Conservation (phyloP, 2,113 vertebrate genomes). For the Rhinogobius similis region DNA sequence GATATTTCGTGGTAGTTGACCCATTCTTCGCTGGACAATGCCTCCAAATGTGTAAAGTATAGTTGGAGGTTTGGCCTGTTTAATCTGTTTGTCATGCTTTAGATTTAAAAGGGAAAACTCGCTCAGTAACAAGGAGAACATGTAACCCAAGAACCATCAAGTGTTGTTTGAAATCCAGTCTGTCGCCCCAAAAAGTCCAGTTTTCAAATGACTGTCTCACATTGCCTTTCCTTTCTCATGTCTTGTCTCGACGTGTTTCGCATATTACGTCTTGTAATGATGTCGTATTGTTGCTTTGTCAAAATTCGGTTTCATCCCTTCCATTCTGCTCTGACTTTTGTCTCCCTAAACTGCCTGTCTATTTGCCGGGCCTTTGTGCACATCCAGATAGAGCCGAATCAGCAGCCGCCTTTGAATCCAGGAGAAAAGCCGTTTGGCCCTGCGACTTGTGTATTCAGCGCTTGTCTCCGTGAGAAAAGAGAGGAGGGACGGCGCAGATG, state of each 20-base stretch:
- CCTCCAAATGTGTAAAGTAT: too few species aligned
- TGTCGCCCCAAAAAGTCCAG: background rate
- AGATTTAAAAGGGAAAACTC: too few species aligned
- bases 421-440: constrained; percentile 18
- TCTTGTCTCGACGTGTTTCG: background rate
- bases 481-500: constrained; percentile 43
- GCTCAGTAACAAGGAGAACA: too few species aligned
- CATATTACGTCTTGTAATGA: background rate
- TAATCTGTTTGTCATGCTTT: too few species aligned
- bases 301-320: background rate
- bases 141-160: too few species aligned
- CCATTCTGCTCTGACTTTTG: constrained; percentile 38
- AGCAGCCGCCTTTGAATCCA: constrained; percentile 24
- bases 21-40: too few species aligned
- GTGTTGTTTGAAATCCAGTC: background rate
- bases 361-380: constrained; percentile 39
- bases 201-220: background rate
- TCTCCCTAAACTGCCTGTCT: constrained; percentile 40
- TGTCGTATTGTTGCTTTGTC: background rate
- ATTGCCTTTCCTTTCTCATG: background rate
- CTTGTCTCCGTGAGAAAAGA: constrained; percentile 38
- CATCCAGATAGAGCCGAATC: constrained; percentile 39
- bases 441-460: constrained; percentile 68
- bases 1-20: too few species aligned
- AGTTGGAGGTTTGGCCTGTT: too few species aligned